Evolutionary conservation across 2,797 vertebrate genomes (phyloP), one percentile per base, ranked within the genome.

Genomic region (Distichodus sexfasciatus): DNA sequence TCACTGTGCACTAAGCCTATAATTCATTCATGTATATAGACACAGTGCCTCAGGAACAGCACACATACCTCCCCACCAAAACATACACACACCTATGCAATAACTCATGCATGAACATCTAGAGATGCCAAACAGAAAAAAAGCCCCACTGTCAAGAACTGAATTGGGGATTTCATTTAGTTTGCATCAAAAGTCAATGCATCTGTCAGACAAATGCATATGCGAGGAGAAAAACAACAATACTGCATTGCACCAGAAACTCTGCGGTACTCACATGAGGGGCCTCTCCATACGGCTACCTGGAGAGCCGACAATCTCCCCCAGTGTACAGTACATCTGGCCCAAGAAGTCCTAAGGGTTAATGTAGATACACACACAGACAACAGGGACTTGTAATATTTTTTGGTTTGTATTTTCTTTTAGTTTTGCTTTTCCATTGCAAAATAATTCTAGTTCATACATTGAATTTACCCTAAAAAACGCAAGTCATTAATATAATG

Each of bases 311-410:
- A 99, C 94, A 61, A 99, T 91, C 88, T 99, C 96, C 41, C 96
- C 96, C 77, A 99, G 77, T 0, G 96, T 96, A 79, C 96, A 97
- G 90, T 95, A 96, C 57, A 93, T 95, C 81, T 98, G 96, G 71
- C 96, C 96, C 89, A 99, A 90, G 88, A 99, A 98, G 82, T 99
- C 96, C 96, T 99, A 83, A 64, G 87, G 12, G n/a, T n/a, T n/a
- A n/a, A n/a, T n/a, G n/a, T n/a, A n/a, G n/a, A n/a, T n/a, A 43
- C 41, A 76, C 31, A 78, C 28, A 76, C 48, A 72, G 36, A 77
- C 12, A 43, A 35, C 4, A 35, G 31, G 31, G 31, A 4, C 31
- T n/a, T n/a, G n/a, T n/a, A n/a, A n/a, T n/a, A n/a, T n/a, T n/a
- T n/a, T n/a, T n/a, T n/a, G n/a, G n/a, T n/a, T n/a, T n/a, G n/a